Percentiles rank a stretch among this genome's conserved stretches.
phyloP scores from a whole-genome alignment of 2,888 invertebrate species.

The Pterobdella sp. region DNA sequence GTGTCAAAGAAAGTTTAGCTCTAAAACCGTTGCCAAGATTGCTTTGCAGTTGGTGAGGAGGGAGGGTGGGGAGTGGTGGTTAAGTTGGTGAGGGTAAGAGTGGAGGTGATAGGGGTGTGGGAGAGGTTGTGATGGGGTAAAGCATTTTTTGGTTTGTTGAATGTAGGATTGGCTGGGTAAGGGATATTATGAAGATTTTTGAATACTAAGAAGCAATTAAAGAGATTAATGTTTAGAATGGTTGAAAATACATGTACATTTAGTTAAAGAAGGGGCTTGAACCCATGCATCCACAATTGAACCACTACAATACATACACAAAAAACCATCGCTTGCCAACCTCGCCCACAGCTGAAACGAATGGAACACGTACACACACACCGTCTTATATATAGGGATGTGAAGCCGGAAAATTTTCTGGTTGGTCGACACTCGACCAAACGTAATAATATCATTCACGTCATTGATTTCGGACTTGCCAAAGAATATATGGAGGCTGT shows the following conservation, averaged over 20 bases:
- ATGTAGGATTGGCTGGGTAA: constrained; percentile 5
- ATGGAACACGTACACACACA: constrained; percentile 99
- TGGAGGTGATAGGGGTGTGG: not conserved
- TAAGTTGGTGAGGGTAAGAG: no score
- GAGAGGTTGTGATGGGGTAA: not conserved
- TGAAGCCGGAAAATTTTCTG: constrained; percentile 99
- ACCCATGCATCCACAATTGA: no score
- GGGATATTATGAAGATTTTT: no score
- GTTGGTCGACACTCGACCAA: constrained; percentile 93
- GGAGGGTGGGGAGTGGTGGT: no score
- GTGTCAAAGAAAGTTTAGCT: constrained; percentile 92
- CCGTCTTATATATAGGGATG: constrained; percentile 96
- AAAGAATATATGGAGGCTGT: constrained; percentile 99
- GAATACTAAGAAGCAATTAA: no score
- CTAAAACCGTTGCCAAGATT: constrained; percentile 95
- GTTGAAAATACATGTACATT: no score
- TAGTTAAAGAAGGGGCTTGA: no score
- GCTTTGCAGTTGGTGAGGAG: constrained; percentile 92
- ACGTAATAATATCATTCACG: constrained; percentile 96
- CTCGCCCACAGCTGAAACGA: constrained; percentile 72
- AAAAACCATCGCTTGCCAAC: not conserved
- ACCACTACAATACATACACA: constrained; percentile 16
- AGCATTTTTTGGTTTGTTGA: not conserved
- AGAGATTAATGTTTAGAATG: no score
- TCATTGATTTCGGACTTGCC: constrained; percentile 99